Conservation (phyloP, 2,888 invertebrate species). For the Cyclophora albipunctata region DNA sequence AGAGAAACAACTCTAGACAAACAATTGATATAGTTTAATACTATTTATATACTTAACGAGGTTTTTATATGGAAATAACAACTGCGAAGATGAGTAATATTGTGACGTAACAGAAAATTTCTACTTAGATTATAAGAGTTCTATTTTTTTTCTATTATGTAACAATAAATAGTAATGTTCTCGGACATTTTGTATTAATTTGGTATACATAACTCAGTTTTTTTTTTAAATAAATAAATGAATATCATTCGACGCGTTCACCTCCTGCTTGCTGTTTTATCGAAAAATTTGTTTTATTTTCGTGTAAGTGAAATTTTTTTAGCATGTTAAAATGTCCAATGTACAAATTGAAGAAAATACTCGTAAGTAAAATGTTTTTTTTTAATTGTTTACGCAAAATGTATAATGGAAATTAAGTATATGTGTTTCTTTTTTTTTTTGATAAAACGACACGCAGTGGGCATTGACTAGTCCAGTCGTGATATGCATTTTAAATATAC, state of each 20-base stretch:
- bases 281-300: constrained; percentile 22
- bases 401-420: constrained; percentile 3
- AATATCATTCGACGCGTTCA: constrained; percentile 55
- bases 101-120: constrained; percentile 6
- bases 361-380: no score
- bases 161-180: constrained; percentile 7
- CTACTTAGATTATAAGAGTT: constrained; percentile 7
- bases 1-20: constrained; percentile 13
- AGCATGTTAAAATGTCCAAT: not conserved
- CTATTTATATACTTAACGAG: constrained; percentile 1
- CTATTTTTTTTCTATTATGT: constrained; percentile 12
- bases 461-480: constrained; percentile 63
- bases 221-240: constrained; percentile 27
- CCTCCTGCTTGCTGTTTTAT: constrained; percentile 58
- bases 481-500: constrained; percentile 60
- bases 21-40: constrained; percentile 4
- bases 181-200: constrained; percentile 17
- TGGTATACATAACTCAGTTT: constrained; percentile 20
- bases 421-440: constrained; percentile 20
- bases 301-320: not conserved
- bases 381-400: not conserved
- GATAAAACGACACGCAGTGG: constrained; percentile 52
- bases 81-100: not conserved
- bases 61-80: not conserved
- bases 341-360: not conserved